Evolutionary conservation across 2,113 vertebrate genomes (phyloP).

Genomic region (Corythaeola cristata): DNA sequence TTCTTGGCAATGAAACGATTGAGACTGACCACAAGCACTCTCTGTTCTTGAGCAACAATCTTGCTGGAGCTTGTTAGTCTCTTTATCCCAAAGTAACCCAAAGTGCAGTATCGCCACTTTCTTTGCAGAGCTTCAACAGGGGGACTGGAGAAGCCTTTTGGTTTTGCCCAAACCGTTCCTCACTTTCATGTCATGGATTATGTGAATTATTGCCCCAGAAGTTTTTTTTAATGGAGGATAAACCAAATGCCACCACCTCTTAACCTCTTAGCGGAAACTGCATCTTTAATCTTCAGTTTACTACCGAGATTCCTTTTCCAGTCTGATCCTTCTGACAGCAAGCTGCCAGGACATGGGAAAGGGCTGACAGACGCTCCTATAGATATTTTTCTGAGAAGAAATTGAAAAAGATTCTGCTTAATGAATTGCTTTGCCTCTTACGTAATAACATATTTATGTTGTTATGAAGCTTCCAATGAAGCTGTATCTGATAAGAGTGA

Average conservation of each 20-base stretch:
- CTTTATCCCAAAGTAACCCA: neutral
- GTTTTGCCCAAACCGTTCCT: neutral
- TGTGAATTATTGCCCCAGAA: neutral
- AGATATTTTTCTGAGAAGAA: neutral
- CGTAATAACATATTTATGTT: conserved; percentile 1
- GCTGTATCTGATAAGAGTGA: conserved; percentile 3
- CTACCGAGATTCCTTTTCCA: neutral
- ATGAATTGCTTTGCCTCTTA: conserved; percentile 8
- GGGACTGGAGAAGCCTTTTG: neutral
- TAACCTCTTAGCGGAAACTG: neutral
- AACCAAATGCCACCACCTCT: neutral
- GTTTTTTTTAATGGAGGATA: neutral
- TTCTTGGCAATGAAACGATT: neutral
- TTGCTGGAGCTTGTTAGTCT: neutral
- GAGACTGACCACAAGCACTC: neutral
- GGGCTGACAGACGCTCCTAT: neutral
- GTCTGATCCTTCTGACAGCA: neutral
- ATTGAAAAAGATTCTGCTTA: neutral
- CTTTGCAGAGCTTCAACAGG: neutral
- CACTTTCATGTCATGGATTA: neutral
- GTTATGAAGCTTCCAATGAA: neutral
- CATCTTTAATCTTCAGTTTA: neutral
- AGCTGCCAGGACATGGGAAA: neutral
- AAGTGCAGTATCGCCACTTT: neutral
- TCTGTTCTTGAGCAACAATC: neutral